These are phyloP conservation scores for Bos javanicus DNA, from an alignment of 2,113 vertebrate species.

Conservation along the genomic window DNA sequence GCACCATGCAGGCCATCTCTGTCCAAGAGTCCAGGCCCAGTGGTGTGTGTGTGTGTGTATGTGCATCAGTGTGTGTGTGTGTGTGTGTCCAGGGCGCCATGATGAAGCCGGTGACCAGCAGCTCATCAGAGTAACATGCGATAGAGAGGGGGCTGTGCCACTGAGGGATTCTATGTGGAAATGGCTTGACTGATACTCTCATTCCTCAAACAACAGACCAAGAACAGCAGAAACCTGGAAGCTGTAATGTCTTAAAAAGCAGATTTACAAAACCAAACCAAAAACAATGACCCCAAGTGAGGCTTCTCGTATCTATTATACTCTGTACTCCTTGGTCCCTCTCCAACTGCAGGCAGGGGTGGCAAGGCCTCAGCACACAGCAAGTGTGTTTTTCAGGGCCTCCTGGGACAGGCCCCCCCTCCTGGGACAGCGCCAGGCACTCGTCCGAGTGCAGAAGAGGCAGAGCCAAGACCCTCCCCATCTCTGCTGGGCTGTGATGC, in stretches of 20 bases:
- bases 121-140: not conserved
- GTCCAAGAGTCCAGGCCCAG: not conserved
- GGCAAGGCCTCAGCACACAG: not conserved
- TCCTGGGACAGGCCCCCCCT: not conserved
- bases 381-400: not conserved
- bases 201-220: not conserved
- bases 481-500: not conserved
- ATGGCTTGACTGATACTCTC: not conserved
- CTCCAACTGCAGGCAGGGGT: not conserved
- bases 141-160: not conserved
- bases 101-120: not conserved
- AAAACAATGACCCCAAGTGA: not conserved
- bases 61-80: not conserved
- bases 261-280: not conserved
- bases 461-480: not conserved
- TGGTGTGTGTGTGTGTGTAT: not conserved
- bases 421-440: not conserved
- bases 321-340: not conserved
- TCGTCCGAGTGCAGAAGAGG: not conserved
- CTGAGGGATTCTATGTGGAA: not conserved
- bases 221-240: not conserved
- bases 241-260: not conserved
- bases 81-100: rapidly evolving
- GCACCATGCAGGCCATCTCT: not conserved
- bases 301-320: not conserved